Conservation (phyloP, 2,113 vertebrate species). For the Meleagris gallopavo region DNA sequence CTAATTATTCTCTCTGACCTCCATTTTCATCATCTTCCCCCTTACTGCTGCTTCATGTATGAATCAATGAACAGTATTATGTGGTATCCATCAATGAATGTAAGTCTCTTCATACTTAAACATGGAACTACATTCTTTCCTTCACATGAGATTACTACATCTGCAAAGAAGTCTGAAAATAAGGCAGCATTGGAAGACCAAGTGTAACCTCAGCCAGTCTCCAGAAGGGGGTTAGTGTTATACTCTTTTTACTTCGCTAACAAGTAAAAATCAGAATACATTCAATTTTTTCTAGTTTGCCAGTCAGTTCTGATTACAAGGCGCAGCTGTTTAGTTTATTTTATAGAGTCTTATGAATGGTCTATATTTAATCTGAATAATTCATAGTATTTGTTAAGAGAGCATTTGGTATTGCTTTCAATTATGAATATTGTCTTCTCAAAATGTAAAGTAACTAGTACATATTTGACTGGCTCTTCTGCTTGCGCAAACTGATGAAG, state of each 20-base stretch:
- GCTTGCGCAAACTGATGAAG: conserved; percentile 43
- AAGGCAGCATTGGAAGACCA: not conserved
- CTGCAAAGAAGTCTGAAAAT: not conserved
- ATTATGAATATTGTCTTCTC: conserved; percentile 67
- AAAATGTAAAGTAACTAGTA: conserved; percentile 56
- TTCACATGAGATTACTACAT: not conserved
- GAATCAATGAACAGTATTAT: not conserved
- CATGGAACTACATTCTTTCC: not conserved
- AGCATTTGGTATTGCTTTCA: conserved; percentile 71
- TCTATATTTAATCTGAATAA: conserved; percentile 71
- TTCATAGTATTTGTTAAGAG: conserved; percentile 53
- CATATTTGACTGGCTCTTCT: conserved; percentile 25
- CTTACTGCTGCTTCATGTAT: not conserved
- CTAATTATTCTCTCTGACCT: not conserved
- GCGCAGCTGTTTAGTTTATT: conserved; percentile 71
- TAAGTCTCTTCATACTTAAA: not conserved
- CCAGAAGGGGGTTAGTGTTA: not conserved
- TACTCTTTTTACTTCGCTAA: conserved; percentile 17
- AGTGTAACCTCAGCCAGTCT: not conserved
- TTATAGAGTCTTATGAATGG: conserved; percentile 57
- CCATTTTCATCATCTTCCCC: not conserved
- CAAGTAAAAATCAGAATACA: conserved; percentile 37
- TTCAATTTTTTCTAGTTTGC: conserved; percentile 53
- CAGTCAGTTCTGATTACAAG: conserved; percentile 69
- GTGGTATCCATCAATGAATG: not conserved